A percentile compares a stretch with the other conserved stretches of the same genome.
phyloP scores from a whole-genome alignment of 2,797 vertebrate species.

The Sebastes hubbsi region DNA sequence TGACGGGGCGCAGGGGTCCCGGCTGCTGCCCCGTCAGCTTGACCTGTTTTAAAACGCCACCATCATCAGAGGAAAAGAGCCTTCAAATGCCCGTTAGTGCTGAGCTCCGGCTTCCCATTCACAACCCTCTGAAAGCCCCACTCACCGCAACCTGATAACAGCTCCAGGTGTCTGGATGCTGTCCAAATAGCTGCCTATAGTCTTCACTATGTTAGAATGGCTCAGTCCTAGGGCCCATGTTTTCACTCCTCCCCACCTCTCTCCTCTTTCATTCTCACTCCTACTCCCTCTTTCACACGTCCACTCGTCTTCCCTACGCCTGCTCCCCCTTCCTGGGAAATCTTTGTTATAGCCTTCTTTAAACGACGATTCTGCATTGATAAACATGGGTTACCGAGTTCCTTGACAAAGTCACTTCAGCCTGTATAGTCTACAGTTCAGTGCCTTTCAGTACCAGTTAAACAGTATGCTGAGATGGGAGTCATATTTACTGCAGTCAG shows the following conservation, averaged over 20 bases:
- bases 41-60: conserved; percentile 71
- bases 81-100: conserved; percentile 72
- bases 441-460: conserved; percentile 54
- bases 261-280: conserved; percentile 20
- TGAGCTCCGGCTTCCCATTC: conserved; percentile 72
- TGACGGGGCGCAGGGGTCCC: conserved; percentile 14
- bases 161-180: conserved; percentile 67
- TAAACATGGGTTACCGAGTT: conserved; percentile 43
- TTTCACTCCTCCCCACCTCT: neutral
- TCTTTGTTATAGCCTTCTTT: conserved; percentile 47
- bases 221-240: conserved; percentile 23
- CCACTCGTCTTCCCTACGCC: neutral
- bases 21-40: conserved; percentile 70
- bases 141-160: conserved; percentile 71
- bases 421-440: conserved; percentile 44
- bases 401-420: conserved; percentile 50
- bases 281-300: conserved; percentile 20
- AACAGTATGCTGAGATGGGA: conserved; percentile 57
- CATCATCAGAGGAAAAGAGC: conserved; percentile 66
- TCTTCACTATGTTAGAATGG: conserved; percentile 47
- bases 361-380: conserved; percentile 48
- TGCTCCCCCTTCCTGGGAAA: conserved; percentile 8
- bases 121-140: conserved; percentile 61
- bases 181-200: conserved; percentile 70
- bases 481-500: conserved; percentile 73